Evolutionary conservation across 2,888 invertebrate genomes (phyloP).

Genomic region (Agelastica alni): DNA sequence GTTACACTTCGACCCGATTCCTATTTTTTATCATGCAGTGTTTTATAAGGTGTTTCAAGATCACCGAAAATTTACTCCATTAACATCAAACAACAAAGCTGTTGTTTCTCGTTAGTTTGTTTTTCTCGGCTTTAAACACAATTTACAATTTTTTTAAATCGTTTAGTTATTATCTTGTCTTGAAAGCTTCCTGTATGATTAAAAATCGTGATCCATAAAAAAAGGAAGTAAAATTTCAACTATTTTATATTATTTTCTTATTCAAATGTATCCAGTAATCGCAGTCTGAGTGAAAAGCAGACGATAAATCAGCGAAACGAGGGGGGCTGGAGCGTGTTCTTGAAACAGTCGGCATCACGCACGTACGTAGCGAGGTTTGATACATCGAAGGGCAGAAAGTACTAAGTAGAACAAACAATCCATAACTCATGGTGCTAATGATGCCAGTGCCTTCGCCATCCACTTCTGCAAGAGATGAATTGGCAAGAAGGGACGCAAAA

Average conservation of each 20-base stretch:
- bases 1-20: too few species aligned
- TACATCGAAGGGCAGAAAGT: constrained; percentile 44
- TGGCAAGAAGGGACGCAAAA: constrained; percentile 47
- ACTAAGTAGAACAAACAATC: constrained; percentile 52
- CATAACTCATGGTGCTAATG: constrained; percentile 57
- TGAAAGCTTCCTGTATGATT: too few species aligned
- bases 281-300: constrained; percentile 18
- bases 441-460: constrained; percentile 54
- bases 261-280: constrained; percentile 22
- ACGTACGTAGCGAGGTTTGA: constrained; percentile 38
- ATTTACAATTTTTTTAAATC: too few species aligned
- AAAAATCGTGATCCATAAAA: too few species aligned
- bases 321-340: constrained; percentile 23
- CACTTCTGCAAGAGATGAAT: constrained; percentile 54
- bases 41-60: too few species aligned
- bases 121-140: too few species aligned
- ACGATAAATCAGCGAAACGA: constrained; percentile 25
- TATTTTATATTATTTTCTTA: constrained; percentile 25
- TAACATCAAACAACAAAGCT: too few species aligned
- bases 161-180: too few species aligned
- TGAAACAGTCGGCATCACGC: constrained; percentile 36
- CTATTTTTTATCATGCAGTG: too few species aligned
- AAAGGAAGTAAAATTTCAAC: too few species aligned
- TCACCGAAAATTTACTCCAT: too few species aligned
- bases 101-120: too few species aligned